A percentile compares a stretch with the other conserved stretches of the same genome.
These are phyloP conservation scores for Pachypanchax playfairii DNA, from an alignment of 2,113 vertebrate genomes.

Conservation along the genomic window DNA sequence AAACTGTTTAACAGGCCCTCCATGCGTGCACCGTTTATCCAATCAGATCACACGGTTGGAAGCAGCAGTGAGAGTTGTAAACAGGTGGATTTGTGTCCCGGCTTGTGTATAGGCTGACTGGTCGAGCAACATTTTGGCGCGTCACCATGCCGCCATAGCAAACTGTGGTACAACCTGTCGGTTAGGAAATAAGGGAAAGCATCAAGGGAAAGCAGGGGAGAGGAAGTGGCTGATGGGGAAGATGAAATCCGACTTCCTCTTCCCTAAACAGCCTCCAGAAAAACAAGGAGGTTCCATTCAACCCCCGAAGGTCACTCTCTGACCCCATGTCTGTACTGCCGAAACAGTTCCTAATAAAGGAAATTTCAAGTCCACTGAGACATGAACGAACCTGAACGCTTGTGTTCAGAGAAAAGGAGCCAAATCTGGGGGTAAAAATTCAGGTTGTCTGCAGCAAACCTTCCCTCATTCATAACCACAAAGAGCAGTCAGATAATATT, in stretches of 20 bases:
- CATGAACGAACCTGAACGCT: conserved; percentile 42
- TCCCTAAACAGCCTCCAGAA: conserved; percentile 51
- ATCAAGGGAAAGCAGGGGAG: conserved; percentile 21
- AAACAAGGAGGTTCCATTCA: conserved; percentile 32
- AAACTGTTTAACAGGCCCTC: neutral
- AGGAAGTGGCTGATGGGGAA: conserved; percentile 66
- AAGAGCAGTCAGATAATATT: conserved; percentile 68
- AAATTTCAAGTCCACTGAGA: conserved; percentile 3
- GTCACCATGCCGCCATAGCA: conserved; percentile 31
- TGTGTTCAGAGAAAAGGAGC: conserved; percentile 37
- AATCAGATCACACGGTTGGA: conserved; percentile 6
- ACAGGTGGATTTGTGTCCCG: conserved; percentile 41
- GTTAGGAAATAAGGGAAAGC: conserved; percentile 36
- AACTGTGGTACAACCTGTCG: conserved; percentile 69
- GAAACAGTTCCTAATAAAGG: neutral
- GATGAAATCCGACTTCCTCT: conserved; percentile 70
- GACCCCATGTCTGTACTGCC: no score
- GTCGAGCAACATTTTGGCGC: conserved; percentile 69
- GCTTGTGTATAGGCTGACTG: conserved; percentile 57
- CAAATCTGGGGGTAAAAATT: conserved; percentile 29
- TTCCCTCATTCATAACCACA: conserved; percentile 63
- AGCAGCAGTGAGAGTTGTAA: no score
- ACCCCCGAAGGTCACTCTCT: conserved; percentile 1
- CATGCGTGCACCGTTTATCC: no score
- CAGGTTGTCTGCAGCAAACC: conserved; percentile 67